These are phyloP conservation scores for Pteromalus puparum DNA, from an alignment of 1,140 invertebrate species.

Conservation along the genomic window DNA sequence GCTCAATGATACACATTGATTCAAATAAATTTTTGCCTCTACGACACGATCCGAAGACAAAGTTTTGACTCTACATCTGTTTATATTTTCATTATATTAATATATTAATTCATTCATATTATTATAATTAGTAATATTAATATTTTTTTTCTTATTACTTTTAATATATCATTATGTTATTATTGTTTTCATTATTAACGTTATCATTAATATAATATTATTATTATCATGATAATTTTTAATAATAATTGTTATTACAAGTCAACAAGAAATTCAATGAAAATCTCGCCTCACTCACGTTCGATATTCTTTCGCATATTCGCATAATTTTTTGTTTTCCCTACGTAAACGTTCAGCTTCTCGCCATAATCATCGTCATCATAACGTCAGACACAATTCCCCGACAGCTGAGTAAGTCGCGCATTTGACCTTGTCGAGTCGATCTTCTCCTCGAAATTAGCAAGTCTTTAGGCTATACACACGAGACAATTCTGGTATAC, in stretches of 20 bases:
- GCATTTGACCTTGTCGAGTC: slow-evolving; percentile 36
- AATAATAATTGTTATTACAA: slow-evolving; percentile 61
- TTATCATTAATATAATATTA: slow-evolving; percentile 23
- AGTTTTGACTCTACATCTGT: not conserved
- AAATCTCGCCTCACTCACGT: slow-evolving; percentile 53
- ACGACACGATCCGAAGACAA: too few species aligned
- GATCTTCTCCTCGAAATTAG: slow-evolving; percentile 13
- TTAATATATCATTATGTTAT: slow-evolving; percentile 13
- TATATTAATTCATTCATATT: not conserved
- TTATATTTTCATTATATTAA: not conserved
- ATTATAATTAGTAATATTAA: slow-evolving; percentile 5
- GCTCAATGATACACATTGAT: slow-evolving; percentile 53
- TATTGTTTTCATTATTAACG: slow-evolving; percentile 43
- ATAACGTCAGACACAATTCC: not conserved
- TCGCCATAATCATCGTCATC: not conserved
- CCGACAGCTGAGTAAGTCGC: not conserved
- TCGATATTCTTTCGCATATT: slow-evolving; percentile 23
- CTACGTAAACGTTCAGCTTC: too few species aligned
- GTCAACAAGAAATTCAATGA: slow-evolving; percentile 69
- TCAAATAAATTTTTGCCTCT: slow-evolving; percentile 53
- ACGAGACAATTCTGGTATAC: not conserved
- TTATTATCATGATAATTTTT: slow-evolving; percentile 55
- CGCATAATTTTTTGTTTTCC: not conserved
- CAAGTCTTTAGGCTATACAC: not conserved
- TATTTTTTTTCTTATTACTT: slow-evolving; percentile 38